Evolutionary conservation across 92 coral and sea anemone species (phyloP).

Genomic region (Epizoanthus stellaris): DNA sequence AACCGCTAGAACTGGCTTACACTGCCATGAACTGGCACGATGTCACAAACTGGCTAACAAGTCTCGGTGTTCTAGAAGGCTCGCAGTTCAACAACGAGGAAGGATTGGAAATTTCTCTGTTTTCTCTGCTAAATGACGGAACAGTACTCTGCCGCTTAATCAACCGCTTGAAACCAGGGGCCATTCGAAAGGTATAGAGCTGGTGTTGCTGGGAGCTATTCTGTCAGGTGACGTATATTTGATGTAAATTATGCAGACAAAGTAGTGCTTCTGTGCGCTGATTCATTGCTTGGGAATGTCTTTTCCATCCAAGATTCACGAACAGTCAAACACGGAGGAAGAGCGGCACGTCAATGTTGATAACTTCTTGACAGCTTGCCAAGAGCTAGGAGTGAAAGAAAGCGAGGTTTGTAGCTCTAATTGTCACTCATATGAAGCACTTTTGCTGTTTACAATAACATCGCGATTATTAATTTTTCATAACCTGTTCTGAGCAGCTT

Average conservation of each 20-base stretch:
- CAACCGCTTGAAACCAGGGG: conserved; percentile 75
- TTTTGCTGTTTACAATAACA: conserved; percentile 62
- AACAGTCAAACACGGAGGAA: conserved; percentile 66
- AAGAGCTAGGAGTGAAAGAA: conserved; percentile 74
- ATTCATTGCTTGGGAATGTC: background rate
- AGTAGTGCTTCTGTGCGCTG: background rate
- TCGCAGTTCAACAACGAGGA: conserved; percentile 46
- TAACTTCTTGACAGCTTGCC: conserved; percentile 79
- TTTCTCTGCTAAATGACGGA: conserved; percentile 70
- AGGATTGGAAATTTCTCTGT: conserved; percentile 49
- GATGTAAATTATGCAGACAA: conserved; percentile 67
- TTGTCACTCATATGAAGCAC: conserved; percentile 59
- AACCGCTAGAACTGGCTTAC: background rate
- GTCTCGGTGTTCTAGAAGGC: conserved; percentile 67
- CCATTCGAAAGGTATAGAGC: conserved; percentile 75
- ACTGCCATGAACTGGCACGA: conserved; percentile 10
- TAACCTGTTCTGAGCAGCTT: conserved; percentile 77
- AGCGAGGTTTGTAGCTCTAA: conserved; percentile 77
- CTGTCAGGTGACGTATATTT: conserved; percentile 43
- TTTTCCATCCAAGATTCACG: conserved; percentile 62
- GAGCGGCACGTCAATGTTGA: conserved; percentile 67
- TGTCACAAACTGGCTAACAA: conserved; percentile 65
- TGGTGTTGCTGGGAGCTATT: conserved; percentile 36
- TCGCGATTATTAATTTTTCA: conserved; percentile 80
- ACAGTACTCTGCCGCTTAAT: conserved; percentile 73